Conservation (phyloP, 2,797 vertebrate genomes). For the Sebastiscus albofasciatus region DNA sequence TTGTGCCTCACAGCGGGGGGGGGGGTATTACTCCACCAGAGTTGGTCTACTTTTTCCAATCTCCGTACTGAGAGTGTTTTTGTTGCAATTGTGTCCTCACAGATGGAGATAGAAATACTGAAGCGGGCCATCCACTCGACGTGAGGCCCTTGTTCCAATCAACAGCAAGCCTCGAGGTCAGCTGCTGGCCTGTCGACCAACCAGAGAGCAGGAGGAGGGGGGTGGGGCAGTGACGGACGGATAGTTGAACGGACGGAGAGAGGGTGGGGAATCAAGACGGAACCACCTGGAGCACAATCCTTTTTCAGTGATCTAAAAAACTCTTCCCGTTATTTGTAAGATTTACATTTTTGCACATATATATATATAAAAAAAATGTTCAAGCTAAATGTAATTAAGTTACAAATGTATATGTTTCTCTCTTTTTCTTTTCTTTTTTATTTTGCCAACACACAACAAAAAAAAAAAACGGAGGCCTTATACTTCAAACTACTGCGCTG, state of each 20-base stretch:
- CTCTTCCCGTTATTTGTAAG: constrained; percentile 80
- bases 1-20: neutral
- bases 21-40: neutral
- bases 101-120: constrained; percentile 94
- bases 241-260: constrained; percentile 10
- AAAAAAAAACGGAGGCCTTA: constrained; percentile 88
- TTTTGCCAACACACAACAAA: constrained; percentile 86
- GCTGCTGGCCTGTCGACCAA: constrained; percentile 38
- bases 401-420: constrained; percentile 79
- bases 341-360: constrained; percentile 87
- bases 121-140: constrained; percentile 88
- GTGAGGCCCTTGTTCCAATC: constrained; percentile 75
- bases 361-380: constrained; percentile 12
- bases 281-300: constrained; percentile 60
- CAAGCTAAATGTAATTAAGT: constrained; percentile 79
- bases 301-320: constrained; percentile 74
- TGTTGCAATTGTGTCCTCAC: constrained; percentile 32
- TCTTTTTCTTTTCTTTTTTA: constrained; percentile 71
- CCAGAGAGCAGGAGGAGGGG: constrained; percentile 5
- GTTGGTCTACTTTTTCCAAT: neutral
- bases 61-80: neutral
- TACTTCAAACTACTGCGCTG: constrained; percentile 90
- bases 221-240: neutral
- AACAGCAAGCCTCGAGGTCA: constrained; percentile 37
- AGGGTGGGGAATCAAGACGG: constrained; percentile 1